Base-by-base conservation (phyloP, 1,140 invertebrate genomes). In the Bradysia coprophila region DNA sequence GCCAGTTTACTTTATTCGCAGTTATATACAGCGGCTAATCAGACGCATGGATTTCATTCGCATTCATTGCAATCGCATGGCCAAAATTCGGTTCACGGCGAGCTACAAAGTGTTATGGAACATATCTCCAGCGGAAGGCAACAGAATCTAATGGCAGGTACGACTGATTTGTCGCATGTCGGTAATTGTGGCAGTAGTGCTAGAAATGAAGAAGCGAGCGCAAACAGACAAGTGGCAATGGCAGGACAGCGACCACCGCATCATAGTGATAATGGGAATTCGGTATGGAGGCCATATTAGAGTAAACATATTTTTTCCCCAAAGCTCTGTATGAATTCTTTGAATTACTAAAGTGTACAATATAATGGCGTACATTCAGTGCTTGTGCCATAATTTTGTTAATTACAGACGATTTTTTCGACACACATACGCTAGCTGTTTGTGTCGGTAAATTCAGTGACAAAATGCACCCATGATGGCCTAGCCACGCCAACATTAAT, bases 1-100 rank as follows among this genome's bases (percentile, higher is more conserved):
- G 75, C 76, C 10, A 83, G 81, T 51, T 66, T 87, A 41, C 63
- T 89, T 5, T 86, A 88, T 61, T 83, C 82, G 13, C 81, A 87
- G 52, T 60, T 89, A 15, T 87, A 88, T 44, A 76, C 77, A 2
- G 75, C 75, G 15, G 76, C 78, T 22, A 81, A 81, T 52, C 80
- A 84, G 52, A 73, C 76, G 37, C 79, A 81, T 46, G 78, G 79
- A 48, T 78, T 78, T 47, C 75, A 77, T 49, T 73, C 73, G 20
- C 73, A 76, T 51, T 67, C 72, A n/a, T 68, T 76, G 49, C 66
- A 69, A 18, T 63, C 70, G 44, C 69, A 72, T 43, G 65, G 70
- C 15, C 71, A 73, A 41, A 72, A 69, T 45, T 60, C 57, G 1
- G 71, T 75, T 45, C 72, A 75, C 40, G 75, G 75, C 18, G 75